phyloP scores from a whole-genome alignment of 1,140 invertebrate genomes.

The Zaprionus capensis region DNA sequence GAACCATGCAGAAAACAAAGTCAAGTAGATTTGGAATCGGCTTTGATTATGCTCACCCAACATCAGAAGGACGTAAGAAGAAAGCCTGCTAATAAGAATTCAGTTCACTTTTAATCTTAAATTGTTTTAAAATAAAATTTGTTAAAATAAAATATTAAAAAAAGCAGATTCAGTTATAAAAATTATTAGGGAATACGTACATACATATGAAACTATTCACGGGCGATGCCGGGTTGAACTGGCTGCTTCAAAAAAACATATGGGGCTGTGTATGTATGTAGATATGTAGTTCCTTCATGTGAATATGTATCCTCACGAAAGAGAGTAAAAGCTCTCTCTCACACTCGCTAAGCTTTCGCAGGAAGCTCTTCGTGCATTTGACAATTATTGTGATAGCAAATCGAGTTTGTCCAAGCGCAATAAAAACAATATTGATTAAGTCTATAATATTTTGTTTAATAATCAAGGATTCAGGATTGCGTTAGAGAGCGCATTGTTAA shows the following conservation, averaged over 20 bases:
- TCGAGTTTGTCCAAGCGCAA: constrained; percentile 28
- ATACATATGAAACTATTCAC: neutral
- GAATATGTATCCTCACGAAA: neutral
- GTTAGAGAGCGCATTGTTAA: neutral
- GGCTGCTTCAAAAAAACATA: neutral
- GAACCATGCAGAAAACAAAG: constrained; percentile 1
- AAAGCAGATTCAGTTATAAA: neutral
- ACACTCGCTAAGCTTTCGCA: neutral
- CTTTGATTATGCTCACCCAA: constrained; percentile 9
- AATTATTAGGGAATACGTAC: neutral
- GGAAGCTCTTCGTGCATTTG: constrained; percentile 21
- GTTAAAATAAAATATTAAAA: neutral
- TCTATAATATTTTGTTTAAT: constrained; percentile 15
- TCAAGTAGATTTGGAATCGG: constrained; percentile 27
- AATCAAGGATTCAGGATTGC: constrained; percentile 2
- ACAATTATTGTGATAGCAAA: constrained; percentile 25
- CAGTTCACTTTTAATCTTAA: neutral
- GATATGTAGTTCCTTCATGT: neutral
- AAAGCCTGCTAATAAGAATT: neutral
- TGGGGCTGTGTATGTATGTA: neutral
- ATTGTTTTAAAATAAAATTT: constrained; percentile 1
- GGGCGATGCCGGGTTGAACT: neutral
- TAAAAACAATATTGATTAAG: constrained; percentile 17
- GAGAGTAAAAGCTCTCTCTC: constrained; percentile 14
- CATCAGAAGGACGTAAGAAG: constrained; percentile 23